Percentiles rank a stretch among this genome's conserved stretches.
phyloP scores from a whole-genome alignment of 2,888 invertebrate genomes.

The Gymnosoma rotundatum region DNA sequence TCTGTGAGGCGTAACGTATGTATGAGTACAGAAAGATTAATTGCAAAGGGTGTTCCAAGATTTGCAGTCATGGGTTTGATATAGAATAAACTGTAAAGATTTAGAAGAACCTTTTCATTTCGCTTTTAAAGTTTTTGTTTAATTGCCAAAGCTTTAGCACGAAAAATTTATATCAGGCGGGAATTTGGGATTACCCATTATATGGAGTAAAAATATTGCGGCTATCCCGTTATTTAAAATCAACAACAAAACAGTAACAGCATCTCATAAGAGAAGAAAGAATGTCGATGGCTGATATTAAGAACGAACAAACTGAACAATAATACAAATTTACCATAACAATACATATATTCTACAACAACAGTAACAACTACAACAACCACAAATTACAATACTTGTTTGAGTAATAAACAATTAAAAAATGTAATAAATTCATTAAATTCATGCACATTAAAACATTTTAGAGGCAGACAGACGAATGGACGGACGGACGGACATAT shows the following conservation, averaged over 20 bases:
- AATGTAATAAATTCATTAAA: conserved; percentile 29
- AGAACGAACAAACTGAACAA: neutral
- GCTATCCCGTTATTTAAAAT: conserved; percentile 60
- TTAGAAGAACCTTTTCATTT: too few species aligned
- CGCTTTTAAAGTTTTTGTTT: too few species aligned
- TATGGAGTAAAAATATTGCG: conserved; percentile 36
- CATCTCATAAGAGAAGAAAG: conserved; percentile 12
- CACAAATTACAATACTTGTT: conserved; percentile 25
- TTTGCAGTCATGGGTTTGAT: too few species aligned
- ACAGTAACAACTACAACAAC: neutral
- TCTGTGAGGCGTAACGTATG: conserved; percentile 60
- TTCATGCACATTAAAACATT: conserved; percentile 16
- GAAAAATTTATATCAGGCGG: too few species aligned
- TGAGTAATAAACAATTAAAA: conserved; percentile 22
- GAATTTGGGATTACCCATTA: too few species aligned
- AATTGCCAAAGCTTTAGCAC: too few species aligned
- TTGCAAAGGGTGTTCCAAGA: neutral
- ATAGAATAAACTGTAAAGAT: too few species aligned
- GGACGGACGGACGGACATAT: neutral
- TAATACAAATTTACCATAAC: neutral
- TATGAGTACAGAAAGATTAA: conserved; percentile 7
- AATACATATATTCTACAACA: neutral
- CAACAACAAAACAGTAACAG: neutral
- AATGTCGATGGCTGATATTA: neutral
- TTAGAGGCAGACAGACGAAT: neutral